Percentiles rank a stretch among this genome's conserved stretches.
Conservation (phyloP, 2,113 vertebrate species). For the Vulpes ferrilata region DNA sequence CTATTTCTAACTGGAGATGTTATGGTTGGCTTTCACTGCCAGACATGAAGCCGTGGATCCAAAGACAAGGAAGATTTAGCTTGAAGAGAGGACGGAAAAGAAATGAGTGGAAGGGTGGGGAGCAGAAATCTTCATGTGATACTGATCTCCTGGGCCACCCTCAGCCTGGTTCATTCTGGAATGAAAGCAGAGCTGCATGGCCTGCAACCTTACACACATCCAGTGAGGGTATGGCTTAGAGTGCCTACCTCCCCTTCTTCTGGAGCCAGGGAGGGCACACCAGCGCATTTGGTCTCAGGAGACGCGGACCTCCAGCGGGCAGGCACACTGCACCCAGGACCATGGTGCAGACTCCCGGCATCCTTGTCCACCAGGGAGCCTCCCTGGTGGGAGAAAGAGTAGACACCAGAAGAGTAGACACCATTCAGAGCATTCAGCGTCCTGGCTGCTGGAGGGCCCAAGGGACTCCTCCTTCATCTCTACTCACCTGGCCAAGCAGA, state of each 20-base stretch:
- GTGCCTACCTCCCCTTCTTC: not conserved
- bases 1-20: not conserved
- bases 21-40: not conserved
- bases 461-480: not conserved
- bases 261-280: not conserved
- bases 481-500: not conserved
- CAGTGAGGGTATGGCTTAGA: not conserved
- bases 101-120: not conserved
- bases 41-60: not conserved
- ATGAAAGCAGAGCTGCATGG: not conserved
- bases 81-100: not conserved
- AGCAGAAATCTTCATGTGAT: not conserved
- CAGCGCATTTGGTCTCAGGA: not conserved
- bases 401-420: not conserved
- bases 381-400: not conserved
- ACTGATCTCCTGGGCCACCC: not conserved
- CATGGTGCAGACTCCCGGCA: not conserved
- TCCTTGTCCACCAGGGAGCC: not conserved
- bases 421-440: not conserved
- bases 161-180: not conserved
- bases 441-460: not conserved
- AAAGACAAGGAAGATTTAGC: not conserved
- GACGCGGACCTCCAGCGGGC: not conserved
- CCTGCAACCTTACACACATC: not conserved
- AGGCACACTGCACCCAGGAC: not conserved